These are phyloP conservation scores for Antheraea yamamai DNA, from an alignment of 2,888 invertebrate genomes.

Conservation along the genomic window DNA sequence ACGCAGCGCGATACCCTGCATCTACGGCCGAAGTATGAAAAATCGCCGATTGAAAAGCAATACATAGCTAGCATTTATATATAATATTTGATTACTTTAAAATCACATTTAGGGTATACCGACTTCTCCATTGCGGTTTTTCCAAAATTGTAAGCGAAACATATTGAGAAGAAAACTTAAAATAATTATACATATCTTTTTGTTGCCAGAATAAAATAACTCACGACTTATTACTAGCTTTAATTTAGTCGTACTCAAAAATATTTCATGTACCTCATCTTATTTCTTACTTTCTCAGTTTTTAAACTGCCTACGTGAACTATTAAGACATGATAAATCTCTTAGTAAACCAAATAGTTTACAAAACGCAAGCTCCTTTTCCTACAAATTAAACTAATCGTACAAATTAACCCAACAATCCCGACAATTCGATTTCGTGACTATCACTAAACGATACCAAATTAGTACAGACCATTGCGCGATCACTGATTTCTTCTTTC, in stretches of 20 bases:
- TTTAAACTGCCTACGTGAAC: background rate
- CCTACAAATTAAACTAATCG: slow-evolving; percentile 39
- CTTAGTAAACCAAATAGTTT: background rate
- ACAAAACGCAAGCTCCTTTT: slow-evolving; percentile 27
- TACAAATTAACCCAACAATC: slow-evolving; percentile 38
- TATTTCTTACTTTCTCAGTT: too few species aligned
- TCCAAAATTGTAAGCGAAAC: background rate
- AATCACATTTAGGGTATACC: too few species aligned
- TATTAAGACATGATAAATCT: background rate
- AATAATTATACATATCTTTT: background rate
- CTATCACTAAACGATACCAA: slow-evolving; percentile 48
- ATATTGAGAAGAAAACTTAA: background rate
- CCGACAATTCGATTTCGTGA: slow-evolving; percentile 56
- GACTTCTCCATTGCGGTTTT: background rate
- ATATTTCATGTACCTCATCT: too few species aligned
- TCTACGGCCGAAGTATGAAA: too few species aligned
- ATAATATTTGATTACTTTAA: too few species aligned
- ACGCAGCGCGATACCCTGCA: too few species aligned
- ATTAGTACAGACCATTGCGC: slow-evolving; percentile 46
- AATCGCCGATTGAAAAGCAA: too few species aligned
- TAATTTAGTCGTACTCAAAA: too few species aligned
- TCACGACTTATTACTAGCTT: too few species aligned
- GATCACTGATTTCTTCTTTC: slow-evolving; percentile 45
- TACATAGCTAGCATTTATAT: too few species aligned
- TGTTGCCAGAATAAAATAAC: background rate